phyloP scores from a whole-genome alignment of 2,113 vertebrate species.

The Semicossyphus pulcher region DNA sequence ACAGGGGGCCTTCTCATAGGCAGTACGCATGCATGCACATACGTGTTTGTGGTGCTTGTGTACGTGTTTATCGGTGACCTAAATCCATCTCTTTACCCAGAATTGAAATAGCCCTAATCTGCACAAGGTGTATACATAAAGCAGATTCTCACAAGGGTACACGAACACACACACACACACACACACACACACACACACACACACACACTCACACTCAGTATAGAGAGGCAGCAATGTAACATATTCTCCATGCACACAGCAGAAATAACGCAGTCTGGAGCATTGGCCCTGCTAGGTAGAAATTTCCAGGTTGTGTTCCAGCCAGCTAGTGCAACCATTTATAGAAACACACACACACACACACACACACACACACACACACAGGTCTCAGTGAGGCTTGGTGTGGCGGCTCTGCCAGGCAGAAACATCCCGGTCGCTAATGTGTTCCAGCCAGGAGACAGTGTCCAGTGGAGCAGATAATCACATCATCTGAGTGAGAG shows the following conservation, averaged over 20 bases:
- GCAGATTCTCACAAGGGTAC: neutral
- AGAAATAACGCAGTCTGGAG: neutral
- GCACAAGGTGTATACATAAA: neutral
- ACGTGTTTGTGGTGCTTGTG: neutral
- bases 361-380: slow-evolving; percentile 19
- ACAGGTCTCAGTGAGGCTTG: slow-evolving; percentile 12
- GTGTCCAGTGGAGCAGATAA: slow-evolving; percentile 81
- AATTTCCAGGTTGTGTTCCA: slow-evolving; percentile 36
- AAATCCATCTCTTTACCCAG: neutral
- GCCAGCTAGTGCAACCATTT: slow-evolving; percentile 24
- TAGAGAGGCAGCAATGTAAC: too few relatives aligned
- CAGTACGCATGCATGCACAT: slow-evolving; percentile 14
- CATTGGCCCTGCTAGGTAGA: slow-evolving; percentile 4
- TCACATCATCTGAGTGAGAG: slow-evolving; percentile 78
- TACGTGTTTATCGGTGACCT: neutral
- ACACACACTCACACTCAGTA: neutral
- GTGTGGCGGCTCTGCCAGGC: slow-evolving; percentile 71
- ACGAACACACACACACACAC: neutral
- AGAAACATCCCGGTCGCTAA: slow-evolving; percentile 83
- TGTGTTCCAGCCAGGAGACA: slow-evolving; percentile 76
- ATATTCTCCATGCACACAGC: neutral
- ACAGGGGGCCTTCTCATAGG: slow-evolving; percentile 30
- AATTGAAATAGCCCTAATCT: neutral
- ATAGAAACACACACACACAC: slow-evolving; percentile 10
- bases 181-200: neutral